phyloP scores from a whole-genome alignment of 2,797 vertebrate genomes.

The Mallotus villosus region DNA sequence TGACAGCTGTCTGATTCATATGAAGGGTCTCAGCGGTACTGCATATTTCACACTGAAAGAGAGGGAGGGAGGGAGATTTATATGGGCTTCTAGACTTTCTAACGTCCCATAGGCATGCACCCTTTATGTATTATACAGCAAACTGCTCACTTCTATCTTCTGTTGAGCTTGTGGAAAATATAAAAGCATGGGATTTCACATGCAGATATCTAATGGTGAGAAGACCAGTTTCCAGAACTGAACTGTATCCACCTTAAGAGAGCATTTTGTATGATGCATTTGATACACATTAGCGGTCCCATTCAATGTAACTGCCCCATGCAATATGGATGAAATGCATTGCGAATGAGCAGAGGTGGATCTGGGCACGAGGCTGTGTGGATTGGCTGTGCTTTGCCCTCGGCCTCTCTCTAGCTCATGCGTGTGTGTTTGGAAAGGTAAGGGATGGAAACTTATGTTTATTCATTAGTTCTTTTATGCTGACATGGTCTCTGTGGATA shows the following conservation, averaged over 20 bases:
- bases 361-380: background rate
- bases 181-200: background rate
- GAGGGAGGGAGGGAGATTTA: background rate
- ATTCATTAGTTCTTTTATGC: background rate
- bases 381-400: background rate
- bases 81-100: no score
- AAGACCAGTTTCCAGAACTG: background rate
- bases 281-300: background rate
- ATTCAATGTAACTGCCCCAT: conserved; percentile 5
- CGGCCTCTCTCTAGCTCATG: background rate
- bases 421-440: conserved; percentile 10
- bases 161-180: background rate
- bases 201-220: background rate
- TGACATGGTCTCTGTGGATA: background rate
- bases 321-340: conserved; percentile 19
- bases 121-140: background rate
- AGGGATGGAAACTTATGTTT: background rate
- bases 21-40: conserved; percentile 20
- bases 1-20: conserved; percentile 31
- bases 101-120: no score
- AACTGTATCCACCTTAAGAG: background rate
- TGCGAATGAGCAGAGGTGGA: background rate
- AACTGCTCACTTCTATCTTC: background rate
- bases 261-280: no score
- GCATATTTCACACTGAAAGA: conserved; percentile 37